These are phyloP conservation scores for Aphelenchoides bicaudatus DNA, from an alignment of 2,888 invertebrate genomes.

Conservation along the genomic window DNA sequence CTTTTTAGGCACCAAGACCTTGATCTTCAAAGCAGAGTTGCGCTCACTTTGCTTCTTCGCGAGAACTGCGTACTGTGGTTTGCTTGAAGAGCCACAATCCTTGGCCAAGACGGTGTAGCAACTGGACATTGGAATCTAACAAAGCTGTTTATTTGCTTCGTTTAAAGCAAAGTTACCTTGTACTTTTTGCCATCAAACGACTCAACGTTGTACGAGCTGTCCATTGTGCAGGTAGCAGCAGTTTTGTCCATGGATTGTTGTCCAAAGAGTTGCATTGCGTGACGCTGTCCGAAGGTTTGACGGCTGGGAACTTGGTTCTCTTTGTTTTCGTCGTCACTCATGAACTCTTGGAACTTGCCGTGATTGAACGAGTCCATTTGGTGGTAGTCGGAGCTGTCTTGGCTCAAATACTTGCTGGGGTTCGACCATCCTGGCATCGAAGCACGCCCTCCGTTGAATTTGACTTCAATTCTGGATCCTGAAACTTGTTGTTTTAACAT, in stretches of 20 bases:
- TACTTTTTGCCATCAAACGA: constrained; percentile 55
- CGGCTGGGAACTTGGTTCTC: background rate
- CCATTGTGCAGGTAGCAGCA: constrained; percentile 13
- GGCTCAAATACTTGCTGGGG: too few relatives aligned
- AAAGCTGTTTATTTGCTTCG: background rate
- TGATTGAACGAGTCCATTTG: background rate
- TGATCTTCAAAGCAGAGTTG: constrained; percentile 24
- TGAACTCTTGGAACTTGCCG: background rate
- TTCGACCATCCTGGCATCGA: too few relatives aligned
- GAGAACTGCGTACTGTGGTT: constrained; percentile 59
- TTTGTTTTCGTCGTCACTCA: background rate
- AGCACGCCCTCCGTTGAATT: too few relatives aligned
- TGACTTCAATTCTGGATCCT: too few relatives aligned
- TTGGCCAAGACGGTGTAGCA: constrained; percentile 62
- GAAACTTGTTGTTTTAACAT: too few relatives aligned
- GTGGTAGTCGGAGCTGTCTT: too few relatives aligned
- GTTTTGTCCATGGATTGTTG: background rate
- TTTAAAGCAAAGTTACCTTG: constrained; percentile 28
- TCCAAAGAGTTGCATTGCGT: too few relatives aligned
- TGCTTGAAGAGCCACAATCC: constrained; percentile 57
- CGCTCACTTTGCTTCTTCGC: constrained; percentile 47
- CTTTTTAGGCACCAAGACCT: constrained; percentile 14
- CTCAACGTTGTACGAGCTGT: constrained; percentile 28
- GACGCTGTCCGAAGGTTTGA: too few relatives aligned
- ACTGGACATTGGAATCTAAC: constrained; percentile 27